Base-by-base conservation (phyloP, 1,140 invertebrate species). In the Drosophila subpulchrella region DNA sequence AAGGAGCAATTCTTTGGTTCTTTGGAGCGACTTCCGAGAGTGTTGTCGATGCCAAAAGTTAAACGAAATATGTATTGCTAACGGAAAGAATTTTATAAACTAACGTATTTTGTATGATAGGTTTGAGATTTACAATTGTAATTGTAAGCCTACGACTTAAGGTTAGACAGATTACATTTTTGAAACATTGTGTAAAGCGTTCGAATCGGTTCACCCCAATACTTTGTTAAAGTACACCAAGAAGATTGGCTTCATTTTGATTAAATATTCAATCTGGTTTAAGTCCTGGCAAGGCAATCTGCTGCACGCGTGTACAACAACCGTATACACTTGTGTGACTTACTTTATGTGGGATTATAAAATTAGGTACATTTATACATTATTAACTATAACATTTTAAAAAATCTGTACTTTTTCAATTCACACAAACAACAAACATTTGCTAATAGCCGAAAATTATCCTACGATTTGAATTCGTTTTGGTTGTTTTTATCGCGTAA, bases 391-490 rank as follows among this genome's bases (percentile, higher is more conserved):
- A 75, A 75, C 73, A 75, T 75, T 75, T 68, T 68, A 77, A 47
- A 77, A 76, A 77, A 62, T 62, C 71, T 75, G 62, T 56, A 56
- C 46, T 66, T 65, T 62, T 55, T 46, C 17, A 58, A 54, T 55
- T 39, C 34, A 73, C 57, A 65, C 67, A 73, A 78, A 53, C 59
- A 67, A 68, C 57, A 76, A 85, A 85, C 60, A 85, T 85, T 86
- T 55, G 62, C 71, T 68, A 86, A 88, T 82, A 75, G 78, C 75
- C 75, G 51, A 88, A 81, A 82, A 82, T 86, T 86, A 82, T 75
- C 44, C 82, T 85, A 86, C 27, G 38, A 32, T 50, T 66, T 77
- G 10, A 73, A 56, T 77, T 85, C 55, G 58, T 83, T 83, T 82
- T 77, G 75, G 61, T 82, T 71, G 75, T 72, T 63, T 63, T 72